Percentiles rank a stretch among this genome's conserved stretches.
Evolutionary conservation across 2,888 invertebrate species (phyloP).

Genomic region (Syritta pipiens): DNA sequence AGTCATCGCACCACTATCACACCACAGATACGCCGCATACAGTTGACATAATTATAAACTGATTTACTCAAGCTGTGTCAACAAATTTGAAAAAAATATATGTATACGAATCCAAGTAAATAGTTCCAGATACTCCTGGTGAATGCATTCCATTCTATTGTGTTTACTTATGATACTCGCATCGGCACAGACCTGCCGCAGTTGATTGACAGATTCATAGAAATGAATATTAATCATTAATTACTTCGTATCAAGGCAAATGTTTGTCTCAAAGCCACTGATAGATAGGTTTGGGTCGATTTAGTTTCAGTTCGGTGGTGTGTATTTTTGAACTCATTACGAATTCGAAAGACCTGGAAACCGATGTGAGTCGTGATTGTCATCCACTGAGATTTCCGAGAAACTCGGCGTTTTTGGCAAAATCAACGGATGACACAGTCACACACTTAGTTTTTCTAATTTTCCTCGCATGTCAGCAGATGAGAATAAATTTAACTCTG

Average conservation of each 20-base stretch:
- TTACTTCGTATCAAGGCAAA: slow-evolving; percentile 56
- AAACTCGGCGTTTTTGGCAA: too few species aligned
- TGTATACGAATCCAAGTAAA: slow-evolving; percentile 8
- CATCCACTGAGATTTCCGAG: slow-evolving; percentile 37
- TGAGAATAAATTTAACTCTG: slow-evolving; percentile 28
- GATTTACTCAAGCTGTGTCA: slow-evolving; percentile 59
- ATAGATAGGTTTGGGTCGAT: too few species aligned
- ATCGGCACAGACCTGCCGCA: slow-evolving; percentile 39
- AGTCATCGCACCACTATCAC: neutral
- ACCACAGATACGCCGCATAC: slow-evolving; percentile 5
- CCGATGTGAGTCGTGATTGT: neutral
- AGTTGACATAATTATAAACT: slow-evolving; percentile 58
- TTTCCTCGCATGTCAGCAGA: slow-evolving; percentile 47
- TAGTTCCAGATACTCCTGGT: slow-evolving; percentile 13
- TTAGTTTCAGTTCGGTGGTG: too few species aligned
- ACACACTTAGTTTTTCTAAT: too few species aligned
- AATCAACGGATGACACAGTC: too few species aligned
- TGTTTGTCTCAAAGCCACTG: slow-evolving; percentile 27
- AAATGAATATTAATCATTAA: slow-evolving; percentile 61
- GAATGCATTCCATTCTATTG: slow-evolving; percentile 49
- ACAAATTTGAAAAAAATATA: slow-evolving; percentile 15
- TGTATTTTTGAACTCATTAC: slow-evolving; percentile 33
- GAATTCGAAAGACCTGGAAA: slow-evolving; percentile 9
- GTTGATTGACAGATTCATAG: slow-evolving; percentile 45
- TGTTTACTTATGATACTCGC: slow-evolving; percentile 53